phyloP scores from a whole-genome alignment of 1,140 invertebrate genomes.

The Anastrepha obliqua region DNA sequence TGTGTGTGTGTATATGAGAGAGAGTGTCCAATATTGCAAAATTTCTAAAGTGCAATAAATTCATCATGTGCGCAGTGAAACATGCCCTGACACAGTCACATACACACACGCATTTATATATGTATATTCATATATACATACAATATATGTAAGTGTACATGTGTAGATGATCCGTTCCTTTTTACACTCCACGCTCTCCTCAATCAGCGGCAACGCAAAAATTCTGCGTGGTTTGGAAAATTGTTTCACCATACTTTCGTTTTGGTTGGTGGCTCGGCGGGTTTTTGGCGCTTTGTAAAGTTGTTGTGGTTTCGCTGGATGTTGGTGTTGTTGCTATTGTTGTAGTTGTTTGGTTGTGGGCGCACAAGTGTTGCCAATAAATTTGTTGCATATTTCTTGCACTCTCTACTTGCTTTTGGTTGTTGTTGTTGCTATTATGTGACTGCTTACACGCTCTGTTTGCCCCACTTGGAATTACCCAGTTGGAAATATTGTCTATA shows the following conservation, averaged over 20 bases:
- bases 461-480: neutral
- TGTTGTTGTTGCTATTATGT: conserved; percentile 3
- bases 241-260: neutral
- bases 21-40: conserved; percentile 59
- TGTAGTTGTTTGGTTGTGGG: neutral
- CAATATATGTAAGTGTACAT: neutral
- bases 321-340: neutral
- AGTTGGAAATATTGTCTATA: neutral
- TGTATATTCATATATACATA: neutral
- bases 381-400: conserved; percentile 37
- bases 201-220: neutral
- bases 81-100: conserved; percentile 62
- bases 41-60: conserved; percentile 74
- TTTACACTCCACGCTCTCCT: neutral
- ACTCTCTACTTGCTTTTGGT: conserved; percentile 33
- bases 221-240: neutral
- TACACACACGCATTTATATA: neutral
- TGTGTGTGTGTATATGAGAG: neutral
- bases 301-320: neutral
- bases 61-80: conserved; percentile 73
- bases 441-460: neutral
- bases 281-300: conserved; percentile 16
- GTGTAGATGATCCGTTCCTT: neutral
- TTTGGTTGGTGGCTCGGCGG: neutral
- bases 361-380: conserved; percentile 28